Evolutionary conservation across 2,888 invertebrate species (phyloP), one percentile per base, ranked within the genome.

Genomic region (Phalera bucephala): DNA sequence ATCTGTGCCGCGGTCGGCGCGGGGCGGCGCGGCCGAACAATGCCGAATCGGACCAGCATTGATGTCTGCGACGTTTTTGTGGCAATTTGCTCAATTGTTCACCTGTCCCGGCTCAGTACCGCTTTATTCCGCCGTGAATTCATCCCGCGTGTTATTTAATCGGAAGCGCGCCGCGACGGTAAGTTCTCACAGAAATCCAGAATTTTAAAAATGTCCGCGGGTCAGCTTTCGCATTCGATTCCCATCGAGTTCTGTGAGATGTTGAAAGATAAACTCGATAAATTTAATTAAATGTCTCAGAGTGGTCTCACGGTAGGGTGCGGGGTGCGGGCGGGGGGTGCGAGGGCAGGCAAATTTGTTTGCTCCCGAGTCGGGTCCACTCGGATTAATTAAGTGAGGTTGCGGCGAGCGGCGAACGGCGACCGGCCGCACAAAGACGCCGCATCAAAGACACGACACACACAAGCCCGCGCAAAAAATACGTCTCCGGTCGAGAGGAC

Each of bases 231-330:
- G 74, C 75, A 64, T 68, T 68, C 71, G 75, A 74, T 82, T 84
- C 80, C 79, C 84, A 82, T 77, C 74, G 80, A 59, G 47, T 51
- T 47, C 67, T 59, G 69, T 64, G 75, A 73, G 78, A 81, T 80
- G 79, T 69, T 68, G 61, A 66, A 58, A 72, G 87, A 86, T 87
- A 83, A 83, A 69, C 64, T 57, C 78, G 82, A 86, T 88, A 84
- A 84, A 86, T 88, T 85, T 84, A 88, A 86, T 87, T 78, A 86
- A 85, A 80, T 63, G 72, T 80, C 72, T 69, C 66, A 41, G 52
- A 64, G 62, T 56, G 61, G 63, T 67, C 66, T 50, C 42, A 54
- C 47, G 53, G 45, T 32, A 31, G 50, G 33, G 45, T 33, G 43
- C 34, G 34, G 35, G 26, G 46, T 21, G 35, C 26, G 36, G 43